These are phyloP conservation scores for Galleria mellonella DNA, from an alignment of 1,140 invertebrate genomes.

Conservation along the genomic window DNA sequence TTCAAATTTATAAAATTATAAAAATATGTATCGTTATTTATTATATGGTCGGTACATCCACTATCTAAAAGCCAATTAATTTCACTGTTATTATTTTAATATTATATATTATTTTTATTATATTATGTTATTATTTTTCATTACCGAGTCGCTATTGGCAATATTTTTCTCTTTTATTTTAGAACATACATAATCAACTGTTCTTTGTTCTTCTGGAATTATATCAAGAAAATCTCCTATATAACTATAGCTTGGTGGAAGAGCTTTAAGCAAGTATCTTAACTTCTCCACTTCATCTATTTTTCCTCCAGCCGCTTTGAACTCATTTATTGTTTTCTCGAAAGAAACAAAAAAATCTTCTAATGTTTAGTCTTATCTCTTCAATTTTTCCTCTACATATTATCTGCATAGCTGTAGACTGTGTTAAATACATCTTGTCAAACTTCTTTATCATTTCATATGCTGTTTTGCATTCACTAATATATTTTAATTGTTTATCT, in stretches of 20 bases:
- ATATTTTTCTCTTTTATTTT: conserved; percentile 56
- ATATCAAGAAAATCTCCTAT: conserved; percentile 40
- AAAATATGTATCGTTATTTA: conserved; percentile 45
- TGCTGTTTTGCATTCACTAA: conserved; percentile 23
- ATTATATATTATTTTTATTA: conserved; percentile 8
- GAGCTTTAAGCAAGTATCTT: conserved; percentile 38
- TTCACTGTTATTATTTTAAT: conserved; percentile 16
- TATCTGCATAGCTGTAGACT: conserved; percentile 38
- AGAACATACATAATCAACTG: conserved; percentile 46
- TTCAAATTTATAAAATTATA: conserved; percentile 31
- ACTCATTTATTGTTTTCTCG: neutral
- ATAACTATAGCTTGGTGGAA: conserved; percentile 32
- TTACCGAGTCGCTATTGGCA: conserved; percentile 10
- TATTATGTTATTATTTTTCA: conserved; percentile 20
- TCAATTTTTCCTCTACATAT: conserved; percentile 35
- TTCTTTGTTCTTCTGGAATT: conserved; percentile 45
- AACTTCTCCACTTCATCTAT: conserved; percentile 43
- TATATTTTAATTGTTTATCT: conserved; percentile 34
- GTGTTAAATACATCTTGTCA: conserved; percentile 34
- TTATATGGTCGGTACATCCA: conserved; percentile 48
- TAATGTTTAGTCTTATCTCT: conserved; percentile 25
- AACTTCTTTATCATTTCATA: conserved; percentile 31
- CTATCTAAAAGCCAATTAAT: conserved; percentile 46
- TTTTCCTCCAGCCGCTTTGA: conserved; percentile 28
- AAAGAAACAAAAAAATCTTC: conserved; percentile 17